Evolutionary conservation across 1,140 invertebrate genomes (phyloP).

Genomic region (Steinernema khuongi): DNA sequence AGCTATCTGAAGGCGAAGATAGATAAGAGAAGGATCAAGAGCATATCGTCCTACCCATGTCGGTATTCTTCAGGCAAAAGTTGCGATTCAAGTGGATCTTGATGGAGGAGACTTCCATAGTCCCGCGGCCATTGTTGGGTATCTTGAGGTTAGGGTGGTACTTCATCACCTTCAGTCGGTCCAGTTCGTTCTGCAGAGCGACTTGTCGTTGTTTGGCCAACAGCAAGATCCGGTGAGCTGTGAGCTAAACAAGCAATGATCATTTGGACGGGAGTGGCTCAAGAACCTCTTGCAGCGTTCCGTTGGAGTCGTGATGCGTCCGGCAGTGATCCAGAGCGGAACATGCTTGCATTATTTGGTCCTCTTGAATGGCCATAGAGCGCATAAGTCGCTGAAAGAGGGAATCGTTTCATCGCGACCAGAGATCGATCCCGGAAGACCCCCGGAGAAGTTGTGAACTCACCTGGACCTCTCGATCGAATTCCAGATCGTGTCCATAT

Average conservation of each 20-base stretch:
- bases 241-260: no score
- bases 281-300: neutral
- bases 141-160: neutral
- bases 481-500: neutral
- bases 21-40: neutral
- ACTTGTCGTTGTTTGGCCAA: neutral
- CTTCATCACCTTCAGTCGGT: neutral
- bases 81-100: neutral
- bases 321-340: slow-evolving; percentile 4
- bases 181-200: neutral
- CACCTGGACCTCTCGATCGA: neutral
- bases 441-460: neutral
- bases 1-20: neutral
- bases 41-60: neutral
- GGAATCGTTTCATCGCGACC: no score
- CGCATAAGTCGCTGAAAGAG: neutral
- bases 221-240: no score
- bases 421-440: neutral
- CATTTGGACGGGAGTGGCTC: no score
- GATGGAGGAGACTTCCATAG: neutral
- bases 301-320: neutral
- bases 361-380: neutral
- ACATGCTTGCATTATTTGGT: neutral
- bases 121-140: neutral
- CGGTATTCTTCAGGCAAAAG: slow-evolving; percentile 7